Conservation (phyloP, 2,113 vertebrate species). For the Campylomormyrus numenius region DNA sequence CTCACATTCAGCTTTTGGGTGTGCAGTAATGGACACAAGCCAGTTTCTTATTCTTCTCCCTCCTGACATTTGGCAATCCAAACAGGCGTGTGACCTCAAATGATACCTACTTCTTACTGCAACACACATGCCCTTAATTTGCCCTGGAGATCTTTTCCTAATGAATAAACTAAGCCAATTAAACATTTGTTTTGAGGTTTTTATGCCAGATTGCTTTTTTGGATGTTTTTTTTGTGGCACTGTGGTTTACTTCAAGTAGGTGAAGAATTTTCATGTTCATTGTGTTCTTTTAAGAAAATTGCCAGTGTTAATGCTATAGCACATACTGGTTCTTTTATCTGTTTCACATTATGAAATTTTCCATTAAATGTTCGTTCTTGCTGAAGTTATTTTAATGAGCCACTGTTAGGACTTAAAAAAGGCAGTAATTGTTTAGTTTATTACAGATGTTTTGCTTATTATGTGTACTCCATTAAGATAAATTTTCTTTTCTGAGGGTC, state of each 20-base stretch:
- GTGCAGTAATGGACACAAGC: background rate
- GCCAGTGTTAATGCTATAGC: background rate
- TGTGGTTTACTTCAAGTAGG: constrained; percentile 13
- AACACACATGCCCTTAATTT: background rate
- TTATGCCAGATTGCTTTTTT: background rate
- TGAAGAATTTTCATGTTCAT: background rate
- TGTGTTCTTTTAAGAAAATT: constrained; percentile 2
- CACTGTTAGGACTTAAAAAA: background rate
- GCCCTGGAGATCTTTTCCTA: constrained; percentile 6
- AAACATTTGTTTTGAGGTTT: background rate
- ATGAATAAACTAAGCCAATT: constrained; percentile 6
- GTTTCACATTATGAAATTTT: background rate
- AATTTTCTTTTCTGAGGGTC: background rate
- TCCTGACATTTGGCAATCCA: background rate
- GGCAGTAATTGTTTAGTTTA: background rate
- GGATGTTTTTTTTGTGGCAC: background rate
- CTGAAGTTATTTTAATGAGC: background rate
- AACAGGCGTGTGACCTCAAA: background rate
- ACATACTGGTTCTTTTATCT: background rate
- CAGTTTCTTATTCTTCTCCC: background rate
- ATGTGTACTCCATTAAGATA: constrained; percentile 1
- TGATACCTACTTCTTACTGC: background rate
- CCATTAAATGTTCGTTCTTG: background rate
- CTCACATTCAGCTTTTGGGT: background rate
- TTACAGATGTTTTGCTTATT: constrained; percentile 9